A percentile compares a stretch with the other conserved stretches of the same genome.
Conservation (phyloP, 2,113 vertebrate species). For the Hiodon alosoides region DNA sequence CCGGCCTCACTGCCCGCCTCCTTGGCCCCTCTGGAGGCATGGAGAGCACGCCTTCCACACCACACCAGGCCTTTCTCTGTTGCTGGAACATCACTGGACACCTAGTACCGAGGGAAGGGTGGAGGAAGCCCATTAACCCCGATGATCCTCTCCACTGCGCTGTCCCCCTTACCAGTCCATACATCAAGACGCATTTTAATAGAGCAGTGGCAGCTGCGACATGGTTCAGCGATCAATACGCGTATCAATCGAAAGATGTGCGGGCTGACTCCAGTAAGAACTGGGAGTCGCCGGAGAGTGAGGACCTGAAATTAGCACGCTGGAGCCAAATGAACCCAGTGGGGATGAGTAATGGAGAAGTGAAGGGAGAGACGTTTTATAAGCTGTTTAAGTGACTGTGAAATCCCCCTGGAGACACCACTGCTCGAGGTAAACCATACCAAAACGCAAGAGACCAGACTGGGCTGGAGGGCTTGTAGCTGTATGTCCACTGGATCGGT, state of each 20-base stretch:
- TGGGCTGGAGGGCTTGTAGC: no score
- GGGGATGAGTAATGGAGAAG: not conserved
- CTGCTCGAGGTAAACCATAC: not conserved
- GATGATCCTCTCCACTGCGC: not conserved
- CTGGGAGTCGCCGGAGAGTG: not conserved
- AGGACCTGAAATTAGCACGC: not conserved
- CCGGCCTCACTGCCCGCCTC: no score
- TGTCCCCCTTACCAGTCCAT: not conserved
- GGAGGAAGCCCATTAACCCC: not conserved
- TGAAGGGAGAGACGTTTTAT: slow-evolving; percentile 10
- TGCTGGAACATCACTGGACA: not conserved
- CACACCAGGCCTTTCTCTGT: not conserved
- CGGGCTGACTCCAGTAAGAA: not conserved
- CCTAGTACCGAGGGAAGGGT: not conserved
- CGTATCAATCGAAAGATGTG: not conserved
- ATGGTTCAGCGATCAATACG: not conserved
- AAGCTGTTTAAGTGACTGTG: slow-evolving; percentile 26
- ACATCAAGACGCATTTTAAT: not conserved
- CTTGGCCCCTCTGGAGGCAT: no score
- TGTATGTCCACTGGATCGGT: no score
- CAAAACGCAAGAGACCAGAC: no score
- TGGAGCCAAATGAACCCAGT: not conserved
- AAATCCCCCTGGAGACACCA: slow-evolving; percentile 14
- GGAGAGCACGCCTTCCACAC: not conserved
- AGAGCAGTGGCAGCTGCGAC: not conserved